These are phyloP conservation scores for Cerastis rubricosa DNA, from an alignment of 2,888 invertebrate genomes.

Conservation along the genomic window DNA sequence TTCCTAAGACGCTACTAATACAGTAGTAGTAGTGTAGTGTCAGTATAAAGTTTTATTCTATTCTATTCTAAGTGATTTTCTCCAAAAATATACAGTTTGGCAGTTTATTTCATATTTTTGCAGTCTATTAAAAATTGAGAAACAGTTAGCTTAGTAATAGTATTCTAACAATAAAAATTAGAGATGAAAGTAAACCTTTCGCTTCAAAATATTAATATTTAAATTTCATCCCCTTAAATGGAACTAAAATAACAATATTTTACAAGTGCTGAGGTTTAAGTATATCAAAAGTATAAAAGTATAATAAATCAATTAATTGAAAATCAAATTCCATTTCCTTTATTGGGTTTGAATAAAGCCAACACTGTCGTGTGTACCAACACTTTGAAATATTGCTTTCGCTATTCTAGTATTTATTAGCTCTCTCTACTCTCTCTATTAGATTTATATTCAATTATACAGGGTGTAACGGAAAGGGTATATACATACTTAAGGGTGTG, in stretches of 20 bases:
- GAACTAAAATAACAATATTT: not conserved
- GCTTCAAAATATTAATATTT: too few species aligned
- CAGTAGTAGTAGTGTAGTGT: too few species aligned
- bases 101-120: too few species aligned
- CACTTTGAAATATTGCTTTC: slow-evolving; percentile 29
- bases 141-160: not conserved
- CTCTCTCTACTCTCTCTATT: not conserved
- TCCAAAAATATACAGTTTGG: too few species aligned
- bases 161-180: not conserved
- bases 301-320: slow-evolving; percentile 15
- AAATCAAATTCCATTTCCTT: slow-evolving; percentile 20
- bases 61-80: too few species aligned
- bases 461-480: too few species aligned
- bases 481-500: too few species aligned
- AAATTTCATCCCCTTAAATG: not conserved
- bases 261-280: not conserved
- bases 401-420: not conserved
- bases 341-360: slow-evolving; percentile 14
- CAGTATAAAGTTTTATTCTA: too few species aligned
- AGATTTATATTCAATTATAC: not conserved
- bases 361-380: slow-evolving; percentile 17
- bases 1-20: too few species aligned
- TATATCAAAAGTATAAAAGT: not conserved
- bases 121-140: not conserved
- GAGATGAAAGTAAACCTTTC: not conserved